Percentiles rank a stretch among this genome's conserved stretches.
Evolutionary conservation across 2,113 vertebrate genomes (phyloP).

Genomic region (Gallinago media): DNA sequence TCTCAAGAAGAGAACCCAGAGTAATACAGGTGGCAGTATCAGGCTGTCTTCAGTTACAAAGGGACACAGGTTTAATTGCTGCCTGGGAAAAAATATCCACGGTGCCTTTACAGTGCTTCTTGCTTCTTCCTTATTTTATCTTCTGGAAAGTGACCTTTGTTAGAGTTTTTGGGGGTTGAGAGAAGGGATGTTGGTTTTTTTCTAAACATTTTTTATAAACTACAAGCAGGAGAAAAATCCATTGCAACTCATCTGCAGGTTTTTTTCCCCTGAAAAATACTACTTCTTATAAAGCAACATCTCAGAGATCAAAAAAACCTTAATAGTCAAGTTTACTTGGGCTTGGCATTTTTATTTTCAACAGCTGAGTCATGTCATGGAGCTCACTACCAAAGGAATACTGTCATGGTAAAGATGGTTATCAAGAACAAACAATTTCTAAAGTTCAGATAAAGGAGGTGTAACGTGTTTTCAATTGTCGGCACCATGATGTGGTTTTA

Average conservation of each 20-base stretch:
- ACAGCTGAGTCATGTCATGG: neutral
- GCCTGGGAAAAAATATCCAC: neutral
- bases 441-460: neutral
- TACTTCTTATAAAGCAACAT: neutral
- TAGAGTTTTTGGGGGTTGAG: accelerated
- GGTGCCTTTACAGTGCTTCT: neutral
- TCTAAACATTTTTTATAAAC: neutral
- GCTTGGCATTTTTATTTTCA: neutral
- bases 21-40: neutral
- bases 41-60: neutral
- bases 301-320: neutral
- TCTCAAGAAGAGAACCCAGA: neutral
- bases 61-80: neutral
- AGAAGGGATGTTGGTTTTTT: neutral
- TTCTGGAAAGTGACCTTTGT: neutral
- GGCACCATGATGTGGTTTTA: neutral
- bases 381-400: neutral
- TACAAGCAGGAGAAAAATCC: neutral
- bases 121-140: neutral
- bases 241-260: neutral
- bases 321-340: neutral
- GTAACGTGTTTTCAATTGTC: neutral
- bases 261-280: neutral
- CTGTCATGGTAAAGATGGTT: neutral
- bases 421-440: neutral